Conservation (phyloP, 2,797 vertebrate genomes). For the Chaetodon trifasciatus region DNA sequence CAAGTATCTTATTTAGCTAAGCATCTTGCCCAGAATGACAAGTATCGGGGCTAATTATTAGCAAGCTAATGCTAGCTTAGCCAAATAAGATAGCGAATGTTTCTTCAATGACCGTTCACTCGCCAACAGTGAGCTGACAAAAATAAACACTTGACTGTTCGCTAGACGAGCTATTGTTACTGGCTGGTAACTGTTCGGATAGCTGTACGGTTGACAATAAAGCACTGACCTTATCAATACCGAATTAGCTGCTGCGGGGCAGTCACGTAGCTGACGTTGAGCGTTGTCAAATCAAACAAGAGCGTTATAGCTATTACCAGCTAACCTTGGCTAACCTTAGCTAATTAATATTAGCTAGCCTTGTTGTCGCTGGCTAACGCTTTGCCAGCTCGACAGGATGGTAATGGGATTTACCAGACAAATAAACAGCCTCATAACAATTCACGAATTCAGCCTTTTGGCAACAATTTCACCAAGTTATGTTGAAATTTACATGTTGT, state of each 20-base stretch:
- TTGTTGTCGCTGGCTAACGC: slow-evolving; percentile 62
- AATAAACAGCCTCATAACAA: slow-evolving; percentile 19
- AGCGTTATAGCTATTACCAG: slow-evolving; percentile 65
- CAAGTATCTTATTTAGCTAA: not conserved
- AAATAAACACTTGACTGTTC: slow-evolving; percentile 49
- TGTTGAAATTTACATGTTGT: slow-evolving; percentile 47
- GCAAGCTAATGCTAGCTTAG: slow-evolving; percentile 72
- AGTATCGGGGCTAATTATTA: slow-evolving; percentile 51
- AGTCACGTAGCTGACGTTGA: slow-evolving; percentile 71
- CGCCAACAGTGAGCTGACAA: slow-evolving; percentile 46
- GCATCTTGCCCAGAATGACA: slow-evolving; percentile 16
- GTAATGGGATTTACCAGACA: slow-evolving; percentile 26
- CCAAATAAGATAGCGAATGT: slow-evolving; percentile 46
- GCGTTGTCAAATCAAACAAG: slow-evolving; percentile 74
- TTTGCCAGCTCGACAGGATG: slow-evolving; percentile 63
- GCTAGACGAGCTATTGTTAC: not conserved
- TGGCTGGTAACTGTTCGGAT: not conserved
- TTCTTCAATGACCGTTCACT: slow-evolving; percentile 61
- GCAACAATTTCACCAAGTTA: slow-evolving; percentile 24
- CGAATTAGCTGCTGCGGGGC: slow-evolving; percentile 42
- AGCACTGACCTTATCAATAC: slow-evolving; percentile 50
- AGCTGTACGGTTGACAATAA: slow-evolving; percentile 7
- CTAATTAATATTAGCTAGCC: slow-evolving; percentile 78
- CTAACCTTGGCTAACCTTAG: slow-evolving; percentile 74
- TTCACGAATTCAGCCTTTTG: slow-evolving; percentile 13